These are phyloP conservation scores for Actinernus sp. DNA, from an alignment of 92 coral and sea anemone genomes.

Conservation along the genomic window DNA sequence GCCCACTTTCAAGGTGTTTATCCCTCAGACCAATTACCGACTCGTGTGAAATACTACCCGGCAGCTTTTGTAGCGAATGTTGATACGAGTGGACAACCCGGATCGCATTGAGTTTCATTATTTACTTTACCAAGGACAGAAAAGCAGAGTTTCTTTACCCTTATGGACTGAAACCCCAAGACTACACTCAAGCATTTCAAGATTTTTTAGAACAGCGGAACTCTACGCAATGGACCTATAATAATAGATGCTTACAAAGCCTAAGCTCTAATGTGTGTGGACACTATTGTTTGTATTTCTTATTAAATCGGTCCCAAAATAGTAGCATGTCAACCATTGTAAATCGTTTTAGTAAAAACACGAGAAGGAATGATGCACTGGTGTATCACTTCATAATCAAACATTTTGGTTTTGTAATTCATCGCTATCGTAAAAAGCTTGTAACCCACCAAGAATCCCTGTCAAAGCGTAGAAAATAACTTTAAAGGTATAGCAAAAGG, in stretches of 20 bases:
- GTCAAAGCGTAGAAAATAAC: no score
- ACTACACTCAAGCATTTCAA: conserved; percentile 24
- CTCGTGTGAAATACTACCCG: no score
- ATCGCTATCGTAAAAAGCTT: no score
- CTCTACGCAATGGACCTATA: conserved; percentile 22
- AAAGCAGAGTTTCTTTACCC: conserved; percentile 65
- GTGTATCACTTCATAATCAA: no score
- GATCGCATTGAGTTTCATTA: conserved; percentile 55
- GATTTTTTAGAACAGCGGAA: conserved; percentile 26
- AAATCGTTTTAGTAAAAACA: no score
- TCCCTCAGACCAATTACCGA: conserved; percentile 44
- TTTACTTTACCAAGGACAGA: conserved; percentile 38
- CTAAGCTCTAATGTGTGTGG: conserved; percentile 57
- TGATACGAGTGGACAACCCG: conserved; percentile 3
- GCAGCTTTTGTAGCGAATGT: conserved; percentile 24
- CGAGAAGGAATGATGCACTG: no score
- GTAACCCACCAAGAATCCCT: no score
- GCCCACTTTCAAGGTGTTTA: conserved; percentile 28
- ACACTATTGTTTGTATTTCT: conserved; percentile 57
- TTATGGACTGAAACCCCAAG: conserved; percentile 50
- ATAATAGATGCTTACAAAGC: conserved; percentile 46
- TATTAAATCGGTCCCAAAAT: no score
- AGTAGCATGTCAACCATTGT: no score
- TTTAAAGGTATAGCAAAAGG: no score
- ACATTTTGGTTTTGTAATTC: no score